phyloP scores from a whole-genome alignment of 2,888 invertebrate species.

The Macroteleia sp. region DNA sequence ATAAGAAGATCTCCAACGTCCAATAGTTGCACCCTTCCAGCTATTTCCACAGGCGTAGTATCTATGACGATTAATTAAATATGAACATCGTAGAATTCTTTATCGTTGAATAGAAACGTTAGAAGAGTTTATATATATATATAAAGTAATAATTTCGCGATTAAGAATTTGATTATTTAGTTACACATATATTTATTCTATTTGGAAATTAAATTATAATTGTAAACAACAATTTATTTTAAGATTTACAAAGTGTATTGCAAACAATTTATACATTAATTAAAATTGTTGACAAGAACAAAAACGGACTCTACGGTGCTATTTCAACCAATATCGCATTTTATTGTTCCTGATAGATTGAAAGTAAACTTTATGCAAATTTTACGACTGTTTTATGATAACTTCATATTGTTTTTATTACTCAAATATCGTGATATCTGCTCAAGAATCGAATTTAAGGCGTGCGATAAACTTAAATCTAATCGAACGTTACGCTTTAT shows the following conservation, averaged over 20 bases:
- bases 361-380: conserved; percentile 26
- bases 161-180: too few relatives aligned
- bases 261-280: too few relatives aligned
- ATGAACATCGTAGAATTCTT: too few relatives aligned
- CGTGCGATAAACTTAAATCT: conserved; percentile 35
- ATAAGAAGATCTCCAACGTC: conserved; percentile 95
- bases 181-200: too few relatives aligned
- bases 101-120: too few relatives aligned
- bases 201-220: too few relatives aligned
- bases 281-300: neutral
- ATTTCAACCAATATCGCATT: conserved; percentile 9
- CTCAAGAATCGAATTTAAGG: conserved; percentile 24
- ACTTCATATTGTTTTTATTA: conserved; percentile 33
- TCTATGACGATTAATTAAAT: conserved; percentile 82
- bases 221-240: too few relatives aligned
- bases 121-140: too few relatives aligned
- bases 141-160: too few relatives aligned
- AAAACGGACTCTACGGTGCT: conserved; percentile 16
- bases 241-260: too few relatives aligned
- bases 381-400: conserved; percentile 36
- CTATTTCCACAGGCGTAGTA: conserved; percentile 87
- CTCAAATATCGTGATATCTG: conserved; percentile 34
- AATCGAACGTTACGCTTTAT: conserved; percentile 31
- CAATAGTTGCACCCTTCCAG: conserved; percentile 92
- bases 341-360: conserved; percentile 18